Conservation (phyloP, 2,113 vertebrate species). For the Anarhynchus alexandrinus region DNA sequence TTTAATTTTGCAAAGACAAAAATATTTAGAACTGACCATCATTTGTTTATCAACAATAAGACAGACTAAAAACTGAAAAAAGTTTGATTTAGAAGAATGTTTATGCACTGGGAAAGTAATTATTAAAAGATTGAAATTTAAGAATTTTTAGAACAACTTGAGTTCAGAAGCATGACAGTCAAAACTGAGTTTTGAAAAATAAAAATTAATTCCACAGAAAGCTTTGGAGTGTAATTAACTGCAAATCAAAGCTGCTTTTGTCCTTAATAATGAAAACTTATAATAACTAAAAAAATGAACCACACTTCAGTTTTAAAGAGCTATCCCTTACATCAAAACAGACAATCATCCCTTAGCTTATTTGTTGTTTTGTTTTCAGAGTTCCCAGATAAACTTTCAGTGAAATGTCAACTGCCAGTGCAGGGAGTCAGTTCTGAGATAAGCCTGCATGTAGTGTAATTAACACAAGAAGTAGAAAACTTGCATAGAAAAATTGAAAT, state of each 20-base stretch:
- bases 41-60: not conserved
- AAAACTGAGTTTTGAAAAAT: not conserved
- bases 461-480: not conserved
- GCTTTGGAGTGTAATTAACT: not conserved
- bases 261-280: not conserved
- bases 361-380: not conserved
- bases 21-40: not conserved
- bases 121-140: not conserved
- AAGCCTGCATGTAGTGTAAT: not conserved
- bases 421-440: not conserved
- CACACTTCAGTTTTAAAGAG: not conserved
- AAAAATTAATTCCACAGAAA: not conserved
- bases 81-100: not conserved
- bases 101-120: not conserved
- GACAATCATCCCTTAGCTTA: not conserved
- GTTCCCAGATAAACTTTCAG: not conserved
- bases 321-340: not conserved
- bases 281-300: not conserved
- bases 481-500: fast-evolving
- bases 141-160: not conserved
- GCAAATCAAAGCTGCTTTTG: not conserved
- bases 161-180: not conserved
- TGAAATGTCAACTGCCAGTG: not conserved
- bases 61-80: not conserved
- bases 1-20: not conserved